Base-by-base conservation (phyloP, 1,140 invertebrate species). In the Palaemon carinicauda region DNA sequence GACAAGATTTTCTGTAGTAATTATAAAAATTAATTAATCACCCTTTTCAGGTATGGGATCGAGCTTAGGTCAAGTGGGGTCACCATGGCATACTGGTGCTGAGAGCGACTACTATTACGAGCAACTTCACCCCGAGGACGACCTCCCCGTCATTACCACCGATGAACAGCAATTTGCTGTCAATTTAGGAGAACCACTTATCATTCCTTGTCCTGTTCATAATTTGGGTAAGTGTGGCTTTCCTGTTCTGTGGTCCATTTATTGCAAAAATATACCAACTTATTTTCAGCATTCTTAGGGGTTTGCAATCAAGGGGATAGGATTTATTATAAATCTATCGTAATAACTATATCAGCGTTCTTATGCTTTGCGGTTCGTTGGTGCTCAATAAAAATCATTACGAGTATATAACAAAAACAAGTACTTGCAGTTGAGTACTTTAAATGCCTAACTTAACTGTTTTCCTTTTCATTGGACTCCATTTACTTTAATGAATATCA, bases 71-170 rank as follows among this genome's bases (percentile, higher is more conserved):
- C 56, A 51, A 1, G 5, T 17, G n/a, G 54, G 54, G 31, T 81
- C 80, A 9, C 80, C 80, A 50, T 81, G 80, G 80, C 33, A 14
- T 29, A 54, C 79, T n/a, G 75, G 75, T 1, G 60, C 41, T 12
- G 41, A 71, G 1, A 71, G 51, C 17, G 80, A 81, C 80, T 81
- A 81, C 14, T 81, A 81, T 50, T 71, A 81, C n/a, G 80, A 81
- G 56, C 10, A n/a, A 14, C 80, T 81, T 7, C 24, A 50, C 19
- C 80, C 80, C 1, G 79, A 41, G 15, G 56, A 81, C 31, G 33
- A 31, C 33, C 33, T 60, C 3, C 80, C 80, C 4, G 60, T 71
- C 60, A 81, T 81, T 50, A 81, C 80, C 21, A 33, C 41, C 19
- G 17, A 1, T 7, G 33, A 14, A 7, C 60, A 65, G 7, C 24